A percentile compares a stretch with the other conserved stretches of the same genome.
phyloP scores from a whole-genome alignment of 2,113 vertebrate genomes.

The Thomomys bottae region DNA sequence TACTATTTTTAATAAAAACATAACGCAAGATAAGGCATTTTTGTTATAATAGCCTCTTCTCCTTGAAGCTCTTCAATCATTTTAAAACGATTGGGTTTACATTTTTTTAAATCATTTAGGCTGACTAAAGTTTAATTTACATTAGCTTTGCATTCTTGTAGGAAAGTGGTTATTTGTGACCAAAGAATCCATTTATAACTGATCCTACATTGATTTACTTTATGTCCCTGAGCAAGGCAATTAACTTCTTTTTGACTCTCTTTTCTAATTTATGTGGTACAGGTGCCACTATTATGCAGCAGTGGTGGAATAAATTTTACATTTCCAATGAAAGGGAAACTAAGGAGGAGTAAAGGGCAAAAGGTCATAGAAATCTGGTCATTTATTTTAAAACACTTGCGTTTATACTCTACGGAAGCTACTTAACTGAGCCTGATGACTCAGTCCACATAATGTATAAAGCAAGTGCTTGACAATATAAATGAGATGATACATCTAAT shows the following conservation, averaged over 20 bases:
- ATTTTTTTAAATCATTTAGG: constrained; percentile 45
- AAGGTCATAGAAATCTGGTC: constrained; percentile 20
- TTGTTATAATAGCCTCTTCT: background rate
- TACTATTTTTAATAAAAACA: background rate
- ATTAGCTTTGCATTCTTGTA: constrained; percentile 32
- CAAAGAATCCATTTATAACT: constrained; percentile 39
- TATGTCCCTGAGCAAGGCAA: constrained; percentile 55
- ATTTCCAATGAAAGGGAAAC: constrained; percentile 26
- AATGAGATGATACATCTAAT: background rate
- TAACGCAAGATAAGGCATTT: background rate
- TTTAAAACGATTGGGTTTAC: constrained; percentile 29
- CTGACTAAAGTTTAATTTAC: constrained; percentile 54
- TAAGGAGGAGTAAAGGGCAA: background rate
- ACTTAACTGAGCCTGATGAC: background rate
- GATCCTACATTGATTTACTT: constrained; percentile 64
- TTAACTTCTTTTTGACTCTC: constrained; percentile 59
- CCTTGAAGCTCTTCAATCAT: background rate
- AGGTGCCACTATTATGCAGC: constrained; percentile 46
- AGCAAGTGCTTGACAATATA: constrained; percentile 4
- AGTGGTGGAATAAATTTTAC: constrained; percentile 60
- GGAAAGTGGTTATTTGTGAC: constrained; percentile 54
- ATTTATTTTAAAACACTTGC: background rate
- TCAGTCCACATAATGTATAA: background rate
- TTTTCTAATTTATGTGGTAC: constrained; percentile 57
- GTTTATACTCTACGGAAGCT: constrained; percentile 7